These are phyloP conservation scores for Hypomesus transpacificus DNA, from an alignment of 2,113 vertebrate species.

Conservation along the genomic window DNA sequence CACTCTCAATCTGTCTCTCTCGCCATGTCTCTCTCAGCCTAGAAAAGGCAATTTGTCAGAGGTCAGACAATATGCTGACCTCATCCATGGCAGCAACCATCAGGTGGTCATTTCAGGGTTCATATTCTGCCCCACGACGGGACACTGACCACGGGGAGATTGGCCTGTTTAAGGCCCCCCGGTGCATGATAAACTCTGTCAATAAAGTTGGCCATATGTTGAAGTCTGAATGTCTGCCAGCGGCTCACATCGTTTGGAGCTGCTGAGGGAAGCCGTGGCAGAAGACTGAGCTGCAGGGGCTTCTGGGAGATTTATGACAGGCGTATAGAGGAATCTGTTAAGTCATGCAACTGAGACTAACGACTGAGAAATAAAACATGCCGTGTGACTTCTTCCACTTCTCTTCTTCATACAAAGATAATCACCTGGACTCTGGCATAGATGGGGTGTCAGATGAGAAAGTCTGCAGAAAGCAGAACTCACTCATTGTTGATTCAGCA, in stretches of 20 bases:
- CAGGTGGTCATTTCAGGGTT: conserved; percentile 28
- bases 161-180: background rate
- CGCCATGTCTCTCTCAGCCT: conserved; percentile 19
- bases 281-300: conserved; percentile 22
- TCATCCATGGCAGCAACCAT: conserved; percentile 29
- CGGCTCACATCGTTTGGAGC: conserved; percentile 6
- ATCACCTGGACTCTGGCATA: conserved; percentile 25
- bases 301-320: conserved; percentile 21
- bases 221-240: conserved; percentile 15
- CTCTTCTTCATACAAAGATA: conserved; percentile 36
- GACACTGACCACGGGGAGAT: conserved; percentile 11
- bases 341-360: conserved; percentile 30
- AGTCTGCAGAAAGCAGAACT: background rate
- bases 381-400: conserved; percentile 19
- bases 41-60: conserved; percentile 20
- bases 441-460: background rate
- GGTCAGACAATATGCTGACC: conserved; percentile 31
- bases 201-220: conserved; percentile 28
- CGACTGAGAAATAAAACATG: conserved; percentile 30
- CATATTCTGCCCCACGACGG: background rate
- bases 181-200: conserved; percentile 41
- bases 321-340: conserved; percentile 24
- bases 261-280: background rate
- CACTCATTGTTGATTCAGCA: background rate
- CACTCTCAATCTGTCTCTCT: conserved; percentile 10